Base-by-base conservation (phyloP, 1,140 invertebrate species). In the Lordiphosa stackelbergi region DNA sequence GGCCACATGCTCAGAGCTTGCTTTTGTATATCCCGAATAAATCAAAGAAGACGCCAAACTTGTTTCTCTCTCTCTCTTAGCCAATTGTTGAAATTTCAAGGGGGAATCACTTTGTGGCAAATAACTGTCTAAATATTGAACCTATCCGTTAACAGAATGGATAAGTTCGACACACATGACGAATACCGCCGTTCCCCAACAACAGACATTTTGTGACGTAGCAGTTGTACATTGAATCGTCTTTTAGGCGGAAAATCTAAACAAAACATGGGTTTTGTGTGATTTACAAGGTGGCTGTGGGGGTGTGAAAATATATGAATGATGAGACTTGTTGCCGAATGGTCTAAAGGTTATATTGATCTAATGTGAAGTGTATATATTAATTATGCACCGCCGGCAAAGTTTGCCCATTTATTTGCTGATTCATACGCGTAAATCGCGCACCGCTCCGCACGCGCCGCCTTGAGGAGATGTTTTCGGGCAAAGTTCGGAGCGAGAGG, bases 61-160 rank as follows among this genome's bases (percentile, higher is more conserved):
- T 41, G 19, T 42, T 56, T 6, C 4, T 24, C 19, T 4, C 22
- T 54, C 31, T 47, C 22, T 22, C 12, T 37, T 22, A 22, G 16
- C 28, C 31, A 53, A 40, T 36, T 45, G 19, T 4, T 22, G 42
- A 42, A 42, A 28, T 34, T 19, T 70, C 41, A 3, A 9, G 6
- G 73, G 72, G 73, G 73, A 75, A 59, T 58, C 38, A 77, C 72
- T 46, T 11, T 3, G 45, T 77, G 51, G 41, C 64, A 53, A 78
- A 45, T 53, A 73, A 70, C 69, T 73, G 69, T 42, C 53, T 52
- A 79, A 78, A 79, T 61, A 79, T 78, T 60, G 55, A 43, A 8
- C n/a, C 19, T 61, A 57, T 49, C 11, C 42, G 38, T 60, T 78
- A 78, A 52, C 58, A 34, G 12, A n/a, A 46, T 40, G 24, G 41